Conservation (phyloP, 2,113 vertebrate species). For the Xerus inauris region DNA sequence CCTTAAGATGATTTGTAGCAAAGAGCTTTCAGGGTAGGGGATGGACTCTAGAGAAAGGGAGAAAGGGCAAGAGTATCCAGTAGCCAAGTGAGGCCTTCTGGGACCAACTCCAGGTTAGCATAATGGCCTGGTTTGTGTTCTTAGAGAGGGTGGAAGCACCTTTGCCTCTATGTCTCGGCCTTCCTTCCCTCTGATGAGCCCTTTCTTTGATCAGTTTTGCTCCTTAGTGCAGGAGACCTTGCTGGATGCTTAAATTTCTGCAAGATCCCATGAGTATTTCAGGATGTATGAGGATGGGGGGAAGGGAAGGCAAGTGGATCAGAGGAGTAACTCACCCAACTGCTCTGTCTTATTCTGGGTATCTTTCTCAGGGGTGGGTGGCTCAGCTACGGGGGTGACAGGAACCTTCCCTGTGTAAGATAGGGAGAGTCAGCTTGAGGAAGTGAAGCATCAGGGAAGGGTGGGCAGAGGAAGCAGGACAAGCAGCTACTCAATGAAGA, state of each 20-base stretch:
- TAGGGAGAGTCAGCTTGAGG: constrained; percentile 3
- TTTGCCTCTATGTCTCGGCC: background rate
- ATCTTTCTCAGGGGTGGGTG: constrained; percentile 68
- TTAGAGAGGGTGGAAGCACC: background rate
- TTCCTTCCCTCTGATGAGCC: background rate
- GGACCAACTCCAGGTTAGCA: background rate
- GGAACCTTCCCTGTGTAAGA: constrained; percentile 73
- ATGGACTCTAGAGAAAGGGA: background rate
- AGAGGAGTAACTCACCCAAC: constrained; percentile 71
- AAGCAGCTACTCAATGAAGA: constrained; percentile 17
- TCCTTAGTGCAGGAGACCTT: background rate
- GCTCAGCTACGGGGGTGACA: constrained; percentile 39
- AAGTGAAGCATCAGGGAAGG: background rate
- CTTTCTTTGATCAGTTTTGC: background rate
- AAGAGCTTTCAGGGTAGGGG: background rate
- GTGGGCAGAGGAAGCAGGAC: constrained; percentile 44
- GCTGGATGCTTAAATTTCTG: background rate
- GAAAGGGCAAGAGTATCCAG: background rate
- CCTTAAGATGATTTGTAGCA: background rate
- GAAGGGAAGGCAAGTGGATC: background rate
- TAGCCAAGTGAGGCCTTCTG: background rate
- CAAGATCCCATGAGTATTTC: background rate
- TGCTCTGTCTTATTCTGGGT: constrained; percentile 71
- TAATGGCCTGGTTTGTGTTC: background rate
- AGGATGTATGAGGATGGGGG: background rate